Base-by-base conservation (phyloP, 1,140 invertebrate genomes). In the Drosophila yakuba region DNA sequence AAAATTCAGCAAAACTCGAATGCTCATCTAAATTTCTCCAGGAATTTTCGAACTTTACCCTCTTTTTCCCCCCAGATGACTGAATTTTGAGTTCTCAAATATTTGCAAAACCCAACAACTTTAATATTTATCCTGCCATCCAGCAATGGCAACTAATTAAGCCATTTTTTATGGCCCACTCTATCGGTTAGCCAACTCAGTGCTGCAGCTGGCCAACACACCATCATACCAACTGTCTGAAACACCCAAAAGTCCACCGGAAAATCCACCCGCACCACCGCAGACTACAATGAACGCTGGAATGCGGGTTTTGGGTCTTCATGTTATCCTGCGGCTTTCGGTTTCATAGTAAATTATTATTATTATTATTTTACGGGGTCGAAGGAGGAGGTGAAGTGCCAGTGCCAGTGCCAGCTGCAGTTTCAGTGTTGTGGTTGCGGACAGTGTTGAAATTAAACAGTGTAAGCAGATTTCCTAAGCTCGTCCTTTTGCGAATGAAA, bases 331-430 rank as follows among this genome's bases (percentile, higher is more conserved):
- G 75, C 76, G 83, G 84, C 66, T 89, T 86, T 83, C 25, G 59
- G 80, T 67, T 71, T 69, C 52, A 66, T 77, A 84, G 75, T 88
- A 80, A 88, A 88, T 88, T 89, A 88, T 89, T 83, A 76, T 88
- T 79, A 89, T 86, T 86, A 86, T 86, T 71, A 82, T 73, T 72
- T 58, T 51, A 62, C 17, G 23, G 41, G 45, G 57, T 10, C 10
- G 15, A 20, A 20, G 43, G 17, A 20, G 43, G 17, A 23, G 44
- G 4, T 4, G 43, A 12, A 52, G 32, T 32, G 32, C 32, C 32
- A 48, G 45, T 62, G 36, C 28, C 7, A 17, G 36, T 56, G 69
- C 60, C 82, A 82, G 83, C 79, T 88, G 79, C 75, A 88, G 51
- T 69, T 69, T 69, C 51, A 71, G 52, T 58, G 60, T 57, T 86